Conservation (phyloP, 2,113 vertebrate species). For the Stercorarius parasiticus region DNA sequence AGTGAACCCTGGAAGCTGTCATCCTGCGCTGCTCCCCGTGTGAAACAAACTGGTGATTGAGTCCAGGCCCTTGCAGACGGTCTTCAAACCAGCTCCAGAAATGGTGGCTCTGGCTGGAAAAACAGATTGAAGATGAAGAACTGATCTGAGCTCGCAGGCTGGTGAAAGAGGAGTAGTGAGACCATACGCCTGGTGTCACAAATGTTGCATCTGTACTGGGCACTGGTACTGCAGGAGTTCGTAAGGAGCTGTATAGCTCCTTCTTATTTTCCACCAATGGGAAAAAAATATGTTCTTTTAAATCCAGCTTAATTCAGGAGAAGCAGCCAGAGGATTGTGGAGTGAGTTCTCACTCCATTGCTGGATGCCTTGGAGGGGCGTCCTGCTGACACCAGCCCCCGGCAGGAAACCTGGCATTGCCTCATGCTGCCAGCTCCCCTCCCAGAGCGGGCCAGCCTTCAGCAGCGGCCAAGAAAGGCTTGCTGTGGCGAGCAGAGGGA, state of each 20-base stretch:
- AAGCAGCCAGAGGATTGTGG: background rate
- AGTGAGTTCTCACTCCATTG: accelerated
- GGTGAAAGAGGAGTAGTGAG: background rate
- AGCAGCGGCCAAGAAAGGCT: accelerated
- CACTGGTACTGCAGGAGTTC: background rate
- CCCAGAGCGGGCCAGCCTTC: background rate
- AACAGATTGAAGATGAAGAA: background rate
- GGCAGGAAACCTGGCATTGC: background rate
- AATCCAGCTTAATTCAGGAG: background rate
- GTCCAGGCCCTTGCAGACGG: background rate
- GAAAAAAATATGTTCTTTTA: background rate
- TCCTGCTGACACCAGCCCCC: background rate
- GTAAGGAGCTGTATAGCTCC: background rate
- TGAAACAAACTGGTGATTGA: background rate
- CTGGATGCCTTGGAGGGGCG: background rate
- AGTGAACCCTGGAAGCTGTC: conserved; percentile 8
- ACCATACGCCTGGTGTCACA: background rate
- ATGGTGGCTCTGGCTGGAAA: background rate
- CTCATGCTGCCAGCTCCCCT: background rate
- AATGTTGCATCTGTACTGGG: background rate
- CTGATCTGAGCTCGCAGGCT: accelerated
- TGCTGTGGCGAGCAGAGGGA: accelerated
- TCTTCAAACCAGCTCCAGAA: background rate
- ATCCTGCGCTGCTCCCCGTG: background rate
- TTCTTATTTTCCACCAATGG: background rate